Conservation (phyloP, 2,888 invertebrate species). For the Rotaria macrura region DNA sequence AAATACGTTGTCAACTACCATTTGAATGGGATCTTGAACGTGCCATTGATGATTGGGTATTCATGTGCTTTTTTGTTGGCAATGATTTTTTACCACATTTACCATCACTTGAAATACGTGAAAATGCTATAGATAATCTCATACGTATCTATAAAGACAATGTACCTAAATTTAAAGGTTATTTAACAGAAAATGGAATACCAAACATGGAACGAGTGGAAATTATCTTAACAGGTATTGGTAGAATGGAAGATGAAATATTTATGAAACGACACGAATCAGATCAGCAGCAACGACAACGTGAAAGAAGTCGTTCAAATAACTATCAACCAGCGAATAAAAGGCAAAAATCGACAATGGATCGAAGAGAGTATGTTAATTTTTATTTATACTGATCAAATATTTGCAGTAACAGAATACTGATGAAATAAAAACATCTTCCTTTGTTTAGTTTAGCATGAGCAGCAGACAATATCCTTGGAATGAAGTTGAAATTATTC, state of each 20-base stretch:
- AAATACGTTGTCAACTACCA: slow-evolving; percentile 74
- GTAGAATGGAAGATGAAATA: slow-evolving; percentile 87
- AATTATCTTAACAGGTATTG: slow-evolving; percentile 73
- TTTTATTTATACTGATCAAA: too few relatives aligned
- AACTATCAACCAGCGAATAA: neutral
- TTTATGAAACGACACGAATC: slow-evolving; percentile 70
- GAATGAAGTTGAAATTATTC: too few relatives aligned
- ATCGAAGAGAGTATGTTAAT: neutral
- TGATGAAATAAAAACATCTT: too few relatives aligned
- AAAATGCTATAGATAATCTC: slow-evolving; percentile 86
- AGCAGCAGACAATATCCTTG: too few relatives aligned
- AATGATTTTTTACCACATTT: slow-evolving; percentile 96
- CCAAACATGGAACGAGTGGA: slow-evolving; percentile 85
- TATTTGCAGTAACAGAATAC: too few relatives aligned
- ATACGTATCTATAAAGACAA: slow-evolving; percentile 83
- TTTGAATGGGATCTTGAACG: slow-evolving; percentile 87
- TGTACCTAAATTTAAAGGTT: slow-evolving; percentile 74
- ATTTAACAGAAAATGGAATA: slow-evolving; percentile 82
- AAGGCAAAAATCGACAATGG: neutral
- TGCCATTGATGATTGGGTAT: slow-evolving; percentile 89
- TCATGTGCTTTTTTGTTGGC: slow-evolving; percentile 98
- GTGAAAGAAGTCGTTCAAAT: neutral
- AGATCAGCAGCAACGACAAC: slow-evolving; percentile 27
- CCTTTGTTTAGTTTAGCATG: too few relatives aligned
- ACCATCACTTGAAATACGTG: slow-evolving; percentile 86